Conservation (phyloP, 2,888 invertebrate species). For the Pristionchus arcanus region DNA sequence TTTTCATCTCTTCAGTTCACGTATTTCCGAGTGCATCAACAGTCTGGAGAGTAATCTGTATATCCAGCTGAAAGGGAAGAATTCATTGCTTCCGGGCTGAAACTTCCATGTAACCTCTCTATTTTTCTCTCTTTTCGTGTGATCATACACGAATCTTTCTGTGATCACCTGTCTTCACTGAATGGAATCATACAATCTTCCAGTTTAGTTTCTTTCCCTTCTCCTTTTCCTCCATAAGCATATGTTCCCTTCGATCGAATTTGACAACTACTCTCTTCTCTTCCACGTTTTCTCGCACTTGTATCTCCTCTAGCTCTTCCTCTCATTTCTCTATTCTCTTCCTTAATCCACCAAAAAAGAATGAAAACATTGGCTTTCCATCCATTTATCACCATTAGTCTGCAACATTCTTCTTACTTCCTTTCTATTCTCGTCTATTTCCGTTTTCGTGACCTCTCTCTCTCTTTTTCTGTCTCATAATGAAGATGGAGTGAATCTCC, state of each 20-base stretch:
- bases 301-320: constrained; percentile 4
- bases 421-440: neutral
- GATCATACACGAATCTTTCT: neutral
- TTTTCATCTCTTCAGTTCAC: neutral
- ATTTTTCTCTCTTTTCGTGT: neutral
- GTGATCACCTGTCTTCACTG: constrained; percentile 29
- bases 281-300: constrained; percentile 49
- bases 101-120: neutral
- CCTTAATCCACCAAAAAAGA: neutral
- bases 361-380: neutral
- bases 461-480: neutral
- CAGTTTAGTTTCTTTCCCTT: neutral
- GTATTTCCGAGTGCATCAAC: neutral
- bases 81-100: constrained; percentile 17
- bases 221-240: constrained; percentile 12
- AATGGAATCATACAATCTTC: neutral
- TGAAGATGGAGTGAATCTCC: neutral
- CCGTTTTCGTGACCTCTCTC: neutral
- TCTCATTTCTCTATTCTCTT: neutral
- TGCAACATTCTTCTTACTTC: neutral
- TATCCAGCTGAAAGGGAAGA: neutral
- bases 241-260: constrained; percentile 42
- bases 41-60: constrained; percentile 24
- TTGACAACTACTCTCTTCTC: constrained; percentile 42
- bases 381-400: constrained; percentile 2